These are phyloP conservation scores for Pogona vitticeps DNA, from an alignment of 2,113 vertebrate species.

Conservation along the genomic window DNA sequence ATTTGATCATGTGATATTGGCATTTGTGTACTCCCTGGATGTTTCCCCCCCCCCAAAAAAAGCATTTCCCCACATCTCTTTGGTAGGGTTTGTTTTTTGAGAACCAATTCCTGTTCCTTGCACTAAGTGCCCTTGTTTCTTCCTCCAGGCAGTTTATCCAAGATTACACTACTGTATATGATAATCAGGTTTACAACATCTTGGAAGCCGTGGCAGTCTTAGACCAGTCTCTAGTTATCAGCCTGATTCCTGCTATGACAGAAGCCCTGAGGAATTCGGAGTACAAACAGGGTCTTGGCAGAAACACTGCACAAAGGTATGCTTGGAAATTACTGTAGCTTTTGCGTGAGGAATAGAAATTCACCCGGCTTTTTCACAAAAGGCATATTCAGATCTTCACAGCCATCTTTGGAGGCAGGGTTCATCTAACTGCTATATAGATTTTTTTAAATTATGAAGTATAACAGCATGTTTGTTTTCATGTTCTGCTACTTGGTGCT, in stretches of 20 bases:
- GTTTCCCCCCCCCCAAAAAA: not conserved
- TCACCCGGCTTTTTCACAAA: constrained; percentile 35
- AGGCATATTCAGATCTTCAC: constrained; percentile 13
- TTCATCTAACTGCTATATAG: not conserved
- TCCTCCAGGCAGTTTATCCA: constrained; percentile 87
- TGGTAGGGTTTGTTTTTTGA: constrained; percentile 34
- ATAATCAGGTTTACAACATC: constrained; percentile 84
- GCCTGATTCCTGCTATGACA: constrained; percentile 86
- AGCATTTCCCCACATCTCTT: constrained; percentile 19
- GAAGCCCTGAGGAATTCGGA: constrained; percentile 86
- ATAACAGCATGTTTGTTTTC: too few relatives aligned
- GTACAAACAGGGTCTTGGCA: constrained; percentile 90
- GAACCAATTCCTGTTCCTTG: constrained; percentile 42
- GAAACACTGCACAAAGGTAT: constrained; percentile 87
- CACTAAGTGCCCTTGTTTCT: constrained; percentile 46
- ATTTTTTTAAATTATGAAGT: too few relatives aligned
- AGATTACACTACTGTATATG: constrained; percentile 83
- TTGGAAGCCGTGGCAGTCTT: constrained; percentile 85
- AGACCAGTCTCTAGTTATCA: constrained; percentile 78
- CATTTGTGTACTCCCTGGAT: constrained; percentile 3
- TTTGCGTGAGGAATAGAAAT: constrained; percentile 31
- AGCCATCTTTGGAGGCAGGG: constrained; percentile 1
- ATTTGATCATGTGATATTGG: not conserved
- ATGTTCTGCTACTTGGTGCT: too few relatives aligned
- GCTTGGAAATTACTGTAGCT: constrained; percentile 23